A percentile compares a stretch with the other conserved stretches of the same genome.
These are phyloP conservation scores for Holotrichia oblita DNA, from an alignment of 1,140 invertebrate genomes.

Conservation along the genomic window DNA sequence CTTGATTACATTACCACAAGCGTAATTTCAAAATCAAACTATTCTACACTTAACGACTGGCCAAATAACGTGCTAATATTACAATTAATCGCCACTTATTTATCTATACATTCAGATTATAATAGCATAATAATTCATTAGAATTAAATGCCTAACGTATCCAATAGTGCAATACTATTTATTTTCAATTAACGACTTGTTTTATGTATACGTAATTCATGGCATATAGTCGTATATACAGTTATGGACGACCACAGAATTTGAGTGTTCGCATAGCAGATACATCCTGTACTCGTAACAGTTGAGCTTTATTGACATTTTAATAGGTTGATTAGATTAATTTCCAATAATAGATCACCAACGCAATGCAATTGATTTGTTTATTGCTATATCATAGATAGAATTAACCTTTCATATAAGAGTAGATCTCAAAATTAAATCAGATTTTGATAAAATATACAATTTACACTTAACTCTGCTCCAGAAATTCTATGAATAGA, in stretches of 20 bases:
- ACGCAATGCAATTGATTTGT: not conserved
- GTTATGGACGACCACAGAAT: not conserved
- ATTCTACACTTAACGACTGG: not conserved
- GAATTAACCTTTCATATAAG: not conserved
- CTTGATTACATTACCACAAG: not conserved
- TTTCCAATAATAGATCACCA: not conserved
- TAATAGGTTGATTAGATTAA: conserved; percentile 23
- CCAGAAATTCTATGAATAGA: too few species aligned
- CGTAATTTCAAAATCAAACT: conserved; percentile 11
- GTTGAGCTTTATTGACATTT: conserved; percentile 9
- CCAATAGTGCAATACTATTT: conserved; percentile 16
- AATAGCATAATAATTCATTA: conserved; percentile 4
- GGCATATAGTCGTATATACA: not conserved
- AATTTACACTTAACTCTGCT: too few species aligned
- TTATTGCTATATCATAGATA: not conserved
- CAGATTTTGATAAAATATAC: too few species aligned
- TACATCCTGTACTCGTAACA: not conserved
- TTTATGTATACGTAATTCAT: conserved; percentile 19
- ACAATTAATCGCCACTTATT: conserved; percentile 25
- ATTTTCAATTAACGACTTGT: conserved; percentile 31
- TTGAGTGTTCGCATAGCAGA: not conserved
- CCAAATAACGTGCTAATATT: conserved; percentile 22
- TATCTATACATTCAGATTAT: conserved; percentile 22
- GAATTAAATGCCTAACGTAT: not conserved
- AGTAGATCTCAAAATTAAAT: too few species aligned